Conservation (phyloP, 2,888 invertebrate genomes). For the Drosophila antonietae region DNA sequence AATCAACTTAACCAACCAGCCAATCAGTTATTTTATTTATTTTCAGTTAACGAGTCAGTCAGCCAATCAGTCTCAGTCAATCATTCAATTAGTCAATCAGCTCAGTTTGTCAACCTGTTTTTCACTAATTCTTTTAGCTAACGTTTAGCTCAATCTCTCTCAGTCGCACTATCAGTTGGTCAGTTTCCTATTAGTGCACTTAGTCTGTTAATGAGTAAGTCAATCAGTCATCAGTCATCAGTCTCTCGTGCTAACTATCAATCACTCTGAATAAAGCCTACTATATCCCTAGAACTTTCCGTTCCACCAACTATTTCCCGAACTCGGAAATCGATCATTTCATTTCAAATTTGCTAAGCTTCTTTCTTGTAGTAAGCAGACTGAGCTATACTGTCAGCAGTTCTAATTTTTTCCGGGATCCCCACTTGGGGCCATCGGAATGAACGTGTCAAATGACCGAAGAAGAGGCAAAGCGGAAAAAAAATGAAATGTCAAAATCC, state of each 20-base stretch:
- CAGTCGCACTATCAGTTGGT: neutral
- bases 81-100: neutral
- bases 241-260: neutral
- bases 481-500: slow-evolving; percentile 65
- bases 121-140: neutral
- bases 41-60: neutral
- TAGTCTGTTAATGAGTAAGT: too few relatives aligned
- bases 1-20: neutral
- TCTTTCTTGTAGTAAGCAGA: neutral
- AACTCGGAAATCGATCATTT: neutral
- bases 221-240: neutral
- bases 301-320: neutral
- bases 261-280: too few relatives aligned
- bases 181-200: neutral
- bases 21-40: neutral
- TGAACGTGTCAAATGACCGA: slow-evolving; percentile 65
- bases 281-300: neutral
- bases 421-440: slow-evolving; percentile 38
- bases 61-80: neutral
- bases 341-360: slow-evolving; percentile 3
- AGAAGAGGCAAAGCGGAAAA: slow-evolving; percentile 30
- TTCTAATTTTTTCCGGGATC: slow-evolving; percentile 14
- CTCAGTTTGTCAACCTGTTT: too few relatives aligned
- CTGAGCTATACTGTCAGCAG: slow-evolving; percentile 40
- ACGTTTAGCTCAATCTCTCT: neutral